Evolutionary conservation across 2,888 invertebrate genomes (phyloP).

Genomic region (Saturnia japonica): DNA sequence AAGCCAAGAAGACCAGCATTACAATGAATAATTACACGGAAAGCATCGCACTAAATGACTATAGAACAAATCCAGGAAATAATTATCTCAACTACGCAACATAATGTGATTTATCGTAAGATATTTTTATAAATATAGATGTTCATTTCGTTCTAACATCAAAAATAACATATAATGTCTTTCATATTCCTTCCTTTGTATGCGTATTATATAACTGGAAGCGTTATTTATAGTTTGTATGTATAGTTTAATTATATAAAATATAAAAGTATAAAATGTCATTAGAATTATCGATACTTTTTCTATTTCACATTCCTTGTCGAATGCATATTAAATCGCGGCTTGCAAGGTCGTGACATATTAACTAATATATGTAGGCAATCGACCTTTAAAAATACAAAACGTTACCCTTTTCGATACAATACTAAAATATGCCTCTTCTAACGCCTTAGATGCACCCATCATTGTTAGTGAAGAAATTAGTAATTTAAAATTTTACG

Average conservation of each 20-base stretch:
- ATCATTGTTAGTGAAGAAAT: too few species aligned
- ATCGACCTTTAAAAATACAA: not conserved
- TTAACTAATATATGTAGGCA: not conserved
- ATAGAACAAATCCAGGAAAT: not conserved
- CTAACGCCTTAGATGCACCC: too few species aligned
- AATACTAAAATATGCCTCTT: not conserved
- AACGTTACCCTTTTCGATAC: not conserved
- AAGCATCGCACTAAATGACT: not conserved
- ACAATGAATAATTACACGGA: not conserved
- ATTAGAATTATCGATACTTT: conserved; percentile 1
- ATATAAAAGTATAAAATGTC: too few species aligned
- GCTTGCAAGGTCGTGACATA: not conserved
- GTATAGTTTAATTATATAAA: too few species aligned
- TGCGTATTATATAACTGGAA: too few species aligned
- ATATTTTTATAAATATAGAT: too few species aligned
- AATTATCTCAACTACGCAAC: not conserved
- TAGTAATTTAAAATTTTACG: too few species aligned
- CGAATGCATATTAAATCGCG: not conserved
- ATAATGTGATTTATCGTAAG: too few species aligned
- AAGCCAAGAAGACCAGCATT: not conserved
- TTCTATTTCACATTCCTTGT: conserved; percentile 1
- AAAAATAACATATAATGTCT: too few species aligned
- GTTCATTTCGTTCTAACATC: too few species aligned
- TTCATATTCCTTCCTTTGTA: too few species aligned
- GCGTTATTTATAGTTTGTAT: too few species aligned